phyloP scores from a whole-genome alignment of 2,113 vertebrate species.

The Chloroceryle aenea region DNA sequence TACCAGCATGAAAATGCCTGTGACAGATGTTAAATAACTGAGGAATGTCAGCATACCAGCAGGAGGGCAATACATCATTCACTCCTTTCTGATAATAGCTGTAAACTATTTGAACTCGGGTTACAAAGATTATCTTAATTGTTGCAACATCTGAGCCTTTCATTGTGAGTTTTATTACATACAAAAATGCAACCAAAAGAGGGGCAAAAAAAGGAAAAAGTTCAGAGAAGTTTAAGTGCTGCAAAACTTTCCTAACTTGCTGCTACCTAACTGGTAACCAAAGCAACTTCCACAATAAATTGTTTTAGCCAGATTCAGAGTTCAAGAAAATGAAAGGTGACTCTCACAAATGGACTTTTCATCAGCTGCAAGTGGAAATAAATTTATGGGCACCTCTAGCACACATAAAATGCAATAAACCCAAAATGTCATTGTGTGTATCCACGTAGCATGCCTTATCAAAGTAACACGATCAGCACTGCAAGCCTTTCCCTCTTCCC shows the following conservation, averaged over 20 bases:
- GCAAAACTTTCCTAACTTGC: neutral
- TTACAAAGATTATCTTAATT: conserved; percentile 53
- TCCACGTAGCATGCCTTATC: neutral
- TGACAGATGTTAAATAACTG: conserved; percentile 52
- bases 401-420: neutral
- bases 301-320: neutral
- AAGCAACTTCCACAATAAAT: neutral
- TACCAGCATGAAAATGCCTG: conserved; percentile 34
- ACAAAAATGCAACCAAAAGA: neutral
- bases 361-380: conserved; percentile 9
- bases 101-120: conserved; percentile 34
- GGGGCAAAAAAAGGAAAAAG: neutral
- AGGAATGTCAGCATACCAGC: conserved; percentile 51
- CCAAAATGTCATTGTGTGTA: neutral
- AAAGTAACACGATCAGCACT: neutral
- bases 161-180: conserved; percentile 13
- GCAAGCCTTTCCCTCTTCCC: neutral
- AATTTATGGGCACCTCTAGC: neutral
- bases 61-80: conserved; percentile 28
- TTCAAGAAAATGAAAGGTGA: neutral
- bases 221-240: conserved; percentile 7
- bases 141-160: conserved; percentile 20
- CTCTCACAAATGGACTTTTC: neutral
- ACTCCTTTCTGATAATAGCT: conserved; percentile 17
- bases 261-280: neutral